A percentile compares a stretch with the other conserved stretches of the same genome.
Evolutionary conservation across 2,113 vertebrate genomes (phyloP).

Genomic region (Leucopternis melanops): DNA sequence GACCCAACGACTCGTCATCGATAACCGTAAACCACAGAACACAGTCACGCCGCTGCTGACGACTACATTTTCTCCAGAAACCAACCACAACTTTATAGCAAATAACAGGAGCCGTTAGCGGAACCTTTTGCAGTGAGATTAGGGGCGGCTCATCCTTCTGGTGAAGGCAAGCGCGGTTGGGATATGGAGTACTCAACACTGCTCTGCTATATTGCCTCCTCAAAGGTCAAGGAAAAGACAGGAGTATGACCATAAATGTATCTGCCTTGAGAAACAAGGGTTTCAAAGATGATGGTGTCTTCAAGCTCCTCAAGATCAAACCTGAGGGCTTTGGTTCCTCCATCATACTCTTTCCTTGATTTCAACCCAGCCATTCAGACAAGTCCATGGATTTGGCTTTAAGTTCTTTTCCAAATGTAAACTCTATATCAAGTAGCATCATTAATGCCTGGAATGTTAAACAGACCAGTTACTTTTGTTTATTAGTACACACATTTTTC

Average conservation of each 20-base stretch:
- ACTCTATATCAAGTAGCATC: not conserved
- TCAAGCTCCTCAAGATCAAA: not conserved
- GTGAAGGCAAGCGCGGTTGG: not conserved
- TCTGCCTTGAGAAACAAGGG: not conserved
- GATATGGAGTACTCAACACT: not conserved
- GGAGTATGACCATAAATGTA: not conserved
- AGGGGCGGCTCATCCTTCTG: not conserved
- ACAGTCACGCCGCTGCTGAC: not conserved
- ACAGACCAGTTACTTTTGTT: not conserved
- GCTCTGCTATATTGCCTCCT: not conserved
- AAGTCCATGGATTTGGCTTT: not conserved
- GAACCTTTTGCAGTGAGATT: not conserved
- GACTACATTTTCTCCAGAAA: not conserved
- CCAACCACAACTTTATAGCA: not conserved
- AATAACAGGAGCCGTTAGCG: not conserved
- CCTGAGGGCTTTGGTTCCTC: not conserved
- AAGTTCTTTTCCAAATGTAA: not conserved
- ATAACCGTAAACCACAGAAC: not conserved
- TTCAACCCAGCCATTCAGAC: not conserved
- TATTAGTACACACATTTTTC: not conserved
- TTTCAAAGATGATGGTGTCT: not conserved
- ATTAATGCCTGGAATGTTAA: not conserved
- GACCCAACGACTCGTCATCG: fast-evolving
- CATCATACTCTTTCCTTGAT: not conserved
- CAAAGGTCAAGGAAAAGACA: not conserved